Base-by-base conservation (phyloP, 2,797 vertebrate species). In the Fistularia commersonii region DNA sequence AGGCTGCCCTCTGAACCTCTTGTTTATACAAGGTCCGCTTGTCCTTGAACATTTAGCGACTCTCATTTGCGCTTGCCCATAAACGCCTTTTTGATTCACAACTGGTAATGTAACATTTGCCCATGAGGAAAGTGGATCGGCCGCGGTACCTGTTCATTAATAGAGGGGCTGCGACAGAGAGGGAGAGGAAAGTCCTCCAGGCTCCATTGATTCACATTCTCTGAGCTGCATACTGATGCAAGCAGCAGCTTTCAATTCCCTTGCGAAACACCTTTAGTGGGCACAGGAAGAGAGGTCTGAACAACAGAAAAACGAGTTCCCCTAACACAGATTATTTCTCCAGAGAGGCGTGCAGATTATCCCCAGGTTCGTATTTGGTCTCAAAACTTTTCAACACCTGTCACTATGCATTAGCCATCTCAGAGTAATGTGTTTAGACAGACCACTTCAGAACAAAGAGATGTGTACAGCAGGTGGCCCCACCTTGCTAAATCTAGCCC, bases 61-160 rank as follows among this genome's bases (percentile, higher is more conserved):
- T 94, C 92, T 81, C 88, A 91, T 94, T 90, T 90, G 90, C 68
- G 72, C 87, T 85, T 87, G 87, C 66, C 89, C 89, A 87, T 94
- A 93, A 85, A 92, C 76, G 88, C 89, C 91, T 83, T 70, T 77
- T 88, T 92, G 91, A 93, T 94, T 93, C 93, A 93, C 77, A 69
- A 62, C 82, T 80, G 83, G 88, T 91, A 91, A 89, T 93, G 90
- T 92, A 89, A 72, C 9, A 40, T 76, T 62, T 10, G 77, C 61
- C 74, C 69, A 62, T 64, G 12, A 70, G 73, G 76, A 88, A 74
- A 74, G 86, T 74, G 66, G 74, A 82, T 81, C 64, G 69, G 73
- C 81, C 80, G 86, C 61, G 82, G 82, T 83, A 89, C 67, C 36
- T 1, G 40, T 45, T 90, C 85, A 81, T 92, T 92, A 93, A 91